A percentile compares a stretch with the other conserved stretches of the same genome.
Conservation (phyloP, 1,140 invertebrate species). For the Pachypeltis micranthus region DNA sequence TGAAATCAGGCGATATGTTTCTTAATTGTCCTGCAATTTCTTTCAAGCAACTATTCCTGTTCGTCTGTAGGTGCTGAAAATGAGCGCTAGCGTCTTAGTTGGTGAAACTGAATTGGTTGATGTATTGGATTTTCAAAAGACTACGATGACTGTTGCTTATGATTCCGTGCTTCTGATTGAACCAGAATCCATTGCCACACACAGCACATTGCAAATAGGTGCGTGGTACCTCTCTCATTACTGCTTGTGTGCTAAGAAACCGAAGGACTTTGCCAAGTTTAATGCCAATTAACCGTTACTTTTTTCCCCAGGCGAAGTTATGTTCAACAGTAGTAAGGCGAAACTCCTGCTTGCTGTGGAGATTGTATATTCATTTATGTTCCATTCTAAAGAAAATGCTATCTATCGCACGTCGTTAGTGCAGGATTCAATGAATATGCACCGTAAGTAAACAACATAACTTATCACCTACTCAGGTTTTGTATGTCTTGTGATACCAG, state of each 20-base stretch:
- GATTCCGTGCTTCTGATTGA: not conserved
- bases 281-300: not conserved
- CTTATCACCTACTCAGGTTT: too few relatives aligned
- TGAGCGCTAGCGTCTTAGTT: constrained; percentile 3
- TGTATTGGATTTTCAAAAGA: constrained; percentile 9
- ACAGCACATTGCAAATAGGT: constrained; percentile 14
- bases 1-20: too few relatives aligned
- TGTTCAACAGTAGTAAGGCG: constrained; percentile 43
- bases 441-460: not conserved
- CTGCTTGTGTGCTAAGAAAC: too few relatives aligned
- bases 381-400: constrained; percentile 16
- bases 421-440: constrained; percentile 6
- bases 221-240: too few relatives aligned
- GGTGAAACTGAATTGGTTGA: constrained; percentile 9
- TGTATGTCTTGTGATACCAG: too few relatives aligned
- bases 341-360: constrained; percentile 40
- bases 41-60: too few relatives aligned
- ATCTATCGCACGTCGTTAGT: constrained; percentile 15
- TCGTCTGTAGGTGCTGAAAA: constrained; percentile 10
- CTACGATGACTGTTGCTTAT: not conserved
- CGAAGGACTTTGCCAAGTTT: too few relatives aligned
- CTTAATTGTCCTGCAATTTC: too few relatives aligned
- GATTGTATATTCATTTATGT: constrained; percentile 32
- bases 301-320: constrained; percentile 35
- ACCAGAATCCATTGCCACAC: not conserved